Evolutionary conservation across 2,888 invertebrate species (phyloP).

Genomic region (Meghimatium bilineatum): DNA sequence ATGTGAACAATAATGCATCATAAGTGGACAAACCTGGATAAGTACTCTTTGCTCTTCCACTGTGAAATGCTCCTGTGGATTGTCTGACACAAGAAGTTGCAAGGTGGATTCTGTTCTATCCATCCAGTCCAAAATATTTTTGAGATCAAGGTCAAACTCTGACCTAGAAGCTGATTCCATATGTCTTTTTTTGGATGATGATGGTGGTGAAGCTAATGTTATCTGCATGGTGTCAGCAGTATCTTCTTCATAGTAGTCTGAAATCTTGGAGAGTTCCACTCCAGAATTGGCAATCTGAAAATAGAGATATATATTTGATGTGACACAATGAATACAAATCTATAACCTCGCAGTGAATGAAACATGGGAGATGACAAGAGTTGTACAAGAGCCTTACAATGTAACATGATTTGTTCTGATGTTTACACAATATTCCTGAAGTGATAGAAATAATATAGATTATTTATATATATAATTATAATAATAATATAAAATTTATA

Average conservation of each 20-base stretch:
- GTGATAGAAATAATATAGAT: too few relatives aligned
- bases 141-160: slow-evolving; percentile 72
- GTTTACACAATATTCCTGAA: too few relatives aligned
- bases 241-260: slow-evolving; percentile 55
- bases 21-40: slow-evolving; percentile 64
- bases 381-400: too few relatives aligned
- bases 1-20: too few relatives aligned
- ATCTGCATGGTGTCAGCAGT: slow-evolving; percentile 53
- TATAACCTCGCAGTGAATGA: too few relatives aligned
- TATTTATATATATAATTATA: too few relatives aligned
- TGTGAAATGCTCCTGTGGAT: slow-evolving; percentile 80
- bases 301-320: background rate
- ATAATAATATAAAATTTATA: too few relatives aligned
- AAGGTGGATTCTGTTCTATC: slow-evolving; percentile 73
- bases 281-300: slow-evolving; percentile 73
- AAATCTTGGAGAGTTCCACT: slow-evolving; percentile 70
- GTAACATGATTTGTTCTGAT: too few relatives aligned
- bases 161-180: slow-evolving; percentile 60
- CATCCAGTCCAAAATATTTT: slow-evolving; percentile 73
- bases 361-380: too few relatives aligned
- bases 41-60: slow-evolving; percentile 79
- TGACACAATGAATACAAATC: background rate
- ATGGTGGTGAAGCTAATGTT: slow-evolving; percentile 49
- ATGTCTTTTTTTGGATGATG: slow-evolving; percentile 61
- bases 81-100: slow-evolving; percentile 73